Evolutionary conservation across 2,888 invertebrate genomes (phyloP).

Genomic region (Iphiclides podalirius): DNA sequence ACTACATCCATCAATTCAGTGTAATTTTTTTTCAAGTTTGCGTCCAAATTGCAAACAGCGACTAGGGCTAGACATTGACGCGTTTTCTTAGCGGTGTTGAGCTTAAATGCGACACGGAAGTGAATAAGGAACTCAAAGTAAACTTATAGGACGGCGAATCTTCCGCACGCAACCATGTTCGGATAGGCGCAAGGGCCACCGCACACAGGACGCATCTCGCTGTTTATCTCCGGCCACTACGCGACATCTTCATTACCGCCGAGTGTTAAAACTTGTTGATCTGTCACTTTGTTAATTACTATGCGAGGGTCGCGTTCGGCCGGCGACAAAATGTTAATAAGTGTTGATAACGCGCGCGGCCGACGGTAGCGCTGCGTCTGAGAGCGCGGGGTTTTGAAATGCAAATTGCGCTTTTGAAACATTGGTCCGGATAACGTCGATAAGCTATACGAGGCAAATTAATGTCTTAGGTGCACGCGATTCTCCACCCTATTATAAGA

Average conservation of each 20-base stretch:
- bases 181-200: conserved; percentile 15
- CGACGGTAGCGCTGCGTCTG: conserved; percentile 31
- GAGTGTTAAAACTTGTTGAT: conserved; percentile 77
- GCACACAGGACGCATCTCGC: conserved; percentile 12
- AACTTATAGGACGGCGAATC: too few species aligned
- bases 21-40: too few species aligned
- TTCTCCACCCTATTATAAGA: conserved; percentile 41
- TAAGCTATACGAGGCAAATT: conserved; percentile 54
- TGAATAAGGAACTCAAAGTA: too few species aligned
- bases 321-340: conserved; percentile 77
- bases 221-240: conserved; percentile 44
- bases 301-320: conserved; percentile 62
- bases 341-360: conserved; percentile 51
- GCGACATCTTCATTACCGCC: conserved; percentile 74
- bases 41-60: too few species aligned
- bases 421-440: conserved; percentile 53
- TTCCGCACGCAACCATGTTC: too few species aligned
- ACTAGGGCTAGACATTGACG: too few species aligned
- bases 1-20: too few species aligned
- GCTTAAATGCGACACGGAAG: too few species aligned
- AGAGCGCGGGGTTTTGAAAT: conserved; percentile 46
- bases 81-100: too few species aligned
- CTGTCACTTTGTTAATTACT: conserved; percentile 73
- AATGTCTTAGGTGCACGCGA: conserved; percentile 60
- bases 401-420: conserved; percentile 60